Conservation (phyloP, 2,797 vertebrate genomes). For the Picus viridis region DNA sequence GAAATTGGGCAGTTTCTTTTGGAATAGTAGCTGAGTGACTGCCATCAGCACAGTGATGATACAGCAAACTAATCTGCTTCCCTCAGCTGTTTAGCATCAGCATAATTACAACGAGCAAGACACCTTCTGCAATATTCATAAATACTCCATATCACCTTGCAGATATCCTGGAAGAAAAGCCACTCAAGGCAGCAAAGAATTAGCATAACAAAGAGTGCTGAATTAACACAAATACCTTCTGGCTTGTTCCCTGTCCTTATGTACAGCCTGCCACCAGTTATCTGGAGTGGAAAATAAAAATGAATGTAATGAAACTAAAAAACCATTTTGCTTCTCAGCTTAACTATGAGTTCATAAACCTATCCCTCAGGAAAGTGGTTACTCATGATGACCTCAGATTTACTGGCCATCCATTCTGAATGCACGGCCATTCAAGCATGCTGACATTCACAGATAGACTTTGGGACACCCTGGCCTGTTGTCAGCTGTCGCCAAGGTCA, state of each 20-base stretch:
- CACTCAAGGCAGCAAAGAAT: not conserved
- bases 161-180: conserved; percentile 6
- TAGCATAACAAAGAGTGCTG: not conserved
- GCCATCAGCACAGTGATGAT: not conserved
- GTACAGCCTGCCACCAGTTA: not conserved
- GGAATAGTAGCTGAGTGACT: not conserved
- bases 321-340: not conserved
- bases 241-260: not conserved
- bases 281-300: not conserved
- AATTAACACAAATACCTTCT: conserved; percentile 4
- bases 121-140: conserved; percentile 9
- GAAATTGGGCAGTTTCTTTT: not conserved
- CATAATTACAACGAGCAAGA: not conserved
- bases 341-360: not conserved
- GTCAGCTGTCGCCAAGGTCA: not conserved
- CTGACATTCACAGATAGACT: not conserved
- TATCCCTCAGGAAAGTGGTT: not conserved
- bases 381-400: not conserved
- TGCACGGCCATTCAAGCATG: not conserved
- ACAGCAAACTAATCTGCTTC: not conserved
- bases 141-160: not conserved
- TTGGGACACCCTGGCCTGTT: not conserved
- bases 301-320: not conserved
- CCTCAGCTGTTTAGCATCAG: not conserved
- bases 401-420: not conserved